Conservation (phyloP, 2,113 vertebrate species). For the Spea bombifrons region DNA sequence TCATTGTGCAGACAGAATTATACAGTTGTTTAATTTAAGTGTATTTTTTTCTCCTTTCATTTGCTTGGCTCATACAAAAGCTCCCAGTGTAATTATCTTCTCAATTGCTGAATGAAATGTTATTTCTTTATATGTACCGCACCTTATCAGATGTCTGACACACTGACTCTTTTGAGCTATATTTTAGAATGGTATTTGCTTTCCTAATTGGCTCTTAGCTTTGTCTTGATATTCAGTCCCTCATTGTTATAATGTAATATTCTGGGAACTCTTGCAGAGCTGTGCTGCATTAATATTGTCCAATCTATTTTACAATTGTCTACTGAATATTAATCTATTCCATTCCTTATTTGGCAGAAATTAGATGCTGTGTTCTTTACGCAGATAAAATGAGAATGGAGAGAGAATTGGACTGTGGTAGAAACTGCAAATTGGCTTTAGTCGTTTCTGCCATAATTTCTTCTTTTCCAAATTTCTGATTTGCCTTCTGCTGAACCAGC, state of each 20-base stretch:
- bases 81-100: conserved; percentile 27
- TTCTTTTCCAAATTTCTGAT: no score
- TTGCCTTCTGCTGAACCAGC: no score
- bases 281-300: conserved; percentile 43
- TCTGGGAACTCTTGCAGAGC: conserved; percentile 26
- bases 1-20: not conserved
- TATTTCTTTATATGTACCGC: conserved; percentile 14
- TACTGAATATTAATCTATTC: conserved; percentile 40
- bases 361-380: conserved; percentile 2
- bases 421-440: not conserved
- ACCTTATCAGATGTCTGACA: conserved; percentile 30
- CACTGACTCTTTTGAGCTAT: conserved; percentile 31
- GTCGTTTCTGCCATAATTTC: not conserved
- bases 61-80: not conserved
- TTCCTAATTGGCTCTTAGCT: conserved; percentile 46
- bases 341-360: conserved; percentile 11
- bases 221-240: conserved; percentile 47
- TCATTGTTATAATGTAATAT: conserved; percentile 48
- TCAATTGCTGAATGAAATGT: conserved; percentile 13
- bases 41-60: not conserved
- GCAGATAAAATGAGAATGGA: not conserved
- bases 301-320: conserved; percentile 46
- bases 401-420: not conserved
- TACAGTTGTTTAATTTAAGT: not conserved
- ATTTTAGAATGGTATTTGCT: conserved; percentile 47